Base-by-base conservation (phyloP, 2,113 vertebrate species). In the Pyrgilauda ruficollis region DNA sequence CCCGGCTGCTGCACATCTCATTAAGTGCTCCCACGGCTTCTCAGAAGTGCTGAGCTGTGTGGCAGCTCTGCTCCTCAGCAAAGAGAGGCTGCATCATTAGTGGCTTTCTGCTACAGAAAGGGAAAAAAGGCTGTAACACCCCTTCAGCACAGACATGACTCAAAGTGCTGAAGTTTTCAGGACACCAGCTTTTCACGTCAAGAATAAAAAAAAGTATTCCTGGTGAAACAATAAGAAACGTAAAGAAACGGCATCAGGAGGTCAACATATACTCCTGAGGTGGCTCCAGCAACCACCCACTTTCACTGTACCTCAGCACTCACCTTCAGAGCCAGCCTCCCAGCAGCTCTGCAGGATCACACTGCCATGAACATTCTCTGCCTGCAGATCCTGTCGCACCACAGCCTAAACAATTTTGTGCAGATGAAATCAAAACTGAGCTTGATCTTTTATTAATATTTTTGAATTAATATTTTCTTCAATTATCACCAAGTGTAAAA, bases 21-120 rank as follows among this genome's bases (percentile, higher is more conserved):
- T 90, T 85, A 83, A 55, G 20, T 13, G 59, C 24, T 70, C 90
- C 87, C 63, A 11, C 55, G 58, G 81, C 87, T 67, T 13, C 85
- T 77, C 82, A 52, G 91, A 90, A 67, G 0, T 59, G 87, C 87
- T 88, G 87, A 77, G 68, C 66, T 39, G 22, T 4, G 64, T 70
- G 93, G 59, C 94, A 97, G 94, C 89, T 70, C 94, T 55, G 84
- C 91, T 91, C 58, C 91, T 85, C 55, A 1, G n/a, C 37, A 87
- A 62, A 35, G 81, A 76, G 61, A 14, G 58, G 49, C 78, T 76
- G 50, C 73, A 70, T 90, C 92, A 74, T 91, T 89, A 95, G 79
- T 21, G 84, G 55, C 64, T 84, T 72, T 79, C 76, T 74, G 78
- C 89, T 62, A 33, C 0, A 3, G 47, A 7, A 17, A 44, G 59